Evolutionary conservation across 2,888 invertebrate genomes (phyloP).

Genomic region (Ferdinandea cuprea): DNA sequence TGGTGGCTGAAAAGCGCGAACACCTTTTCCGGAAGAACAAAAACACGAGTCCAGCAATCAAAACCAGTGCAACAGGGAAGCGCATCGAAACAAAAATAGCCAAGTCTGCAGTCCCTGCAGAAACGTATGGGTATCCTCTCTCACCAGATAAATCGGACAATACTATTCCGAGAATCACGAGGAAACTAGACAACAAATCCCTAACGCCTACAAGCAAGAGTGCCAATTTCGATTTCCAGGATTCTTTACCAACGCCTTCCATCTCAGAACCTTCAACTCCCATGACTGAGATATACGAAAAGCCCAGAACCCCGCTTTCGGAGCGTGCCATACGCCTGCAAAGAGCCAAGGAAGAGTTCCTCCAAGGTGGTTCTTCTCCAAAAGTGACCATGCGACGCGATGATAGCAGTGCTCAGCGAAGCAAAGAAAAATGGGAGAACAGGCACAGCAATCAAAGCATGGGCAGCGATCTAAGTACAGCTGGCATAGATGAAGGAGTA

Average conservation of each 20-base stretch:
- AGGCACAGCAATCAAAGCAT: slow-evolving; percentile 86
- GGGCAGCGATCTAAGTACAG: slow-evolving; percentile 85
- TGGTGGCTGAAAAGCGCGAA: slow-evolving; percentile 68
- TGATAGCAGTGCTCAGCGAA: slow-evolving; percentile 65
- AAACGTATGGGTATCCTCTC: slow-evolving; percentile 41
- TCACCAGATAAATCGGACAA: slow-evolving; percentile 80
- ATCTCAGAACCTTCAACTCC: slow-evolving; percentile 76
- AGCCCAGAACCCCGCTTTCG: slow-evolving; percentile 80
- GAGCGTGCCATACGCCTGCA: slow-evolving; percentile 86
- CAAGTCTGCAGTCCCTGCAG: slow-evolving; percentile 77
- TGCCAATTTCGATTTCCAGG: slow-evolving; percentile 55
- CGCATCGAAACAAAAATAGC: slow-evolving; percentile 80
- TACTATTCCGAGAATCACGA: slow-evolving; percentile 80
- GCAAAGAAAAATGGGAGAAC: slow-evolving; percentile 74
- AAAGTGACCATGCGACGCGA: slow-evolving; percentile 76
- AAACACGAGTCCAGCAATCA: slow-evolving; percentile 75
- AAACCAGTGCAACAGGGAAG: slow-evolving; percentile 77
- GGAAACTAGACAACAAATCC: slow-evolving; percentile 80
- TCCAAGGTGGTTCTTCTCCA: slow-evolving; percentile 82
- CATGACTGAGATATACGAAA: slow-evolving; percentile 73
- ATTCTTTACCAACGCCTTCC: slow-evolving; percentile 67
- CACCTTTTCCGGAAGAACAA: slow-evolving; percentile 80
- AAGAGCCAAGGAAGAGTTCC: slow-evolving; percentile 89
- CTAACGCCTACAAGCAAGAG: slow-evolving; percentile 78
- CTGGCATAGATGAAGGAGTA: slow-evolving; percentile 81